Evolutionary conservation across 1,140 invertebrate genomes (phyloP).

Genomic region (Cotesia glomerata): DNA sequence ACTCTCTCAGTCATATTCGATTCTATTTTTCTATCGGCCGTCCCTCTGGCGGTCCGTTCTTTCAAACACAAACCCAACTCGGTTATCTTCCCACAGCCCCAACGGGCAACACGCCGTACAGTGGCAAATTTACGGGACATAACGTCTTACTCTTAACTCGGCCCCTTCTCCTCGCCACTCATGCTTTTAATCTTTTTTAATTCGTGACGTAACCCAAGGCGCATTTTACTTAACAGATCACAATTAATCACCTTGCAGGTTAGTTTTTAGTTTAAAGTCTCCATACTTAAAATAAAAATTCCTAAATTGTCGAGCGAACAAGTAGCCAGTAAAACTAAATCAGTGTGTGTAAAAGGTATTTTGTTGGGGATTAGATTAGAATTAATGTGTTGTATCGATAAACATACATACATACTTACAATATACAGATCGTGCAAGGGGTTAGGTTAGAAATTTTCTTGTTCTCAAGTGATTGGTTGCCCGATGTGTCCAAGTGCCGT

Average conservation of each 20-base stretch:
- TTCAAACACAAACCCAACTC: constrained; percentile 24
- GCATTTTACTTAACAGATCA: background rate
- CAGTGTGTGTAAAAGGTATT: too few relatives aligned
- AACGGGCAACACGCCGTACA: constrained; percentile 27
- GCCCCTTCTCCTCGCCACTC: background rate
- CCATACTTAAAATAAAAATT: too few relatives aligned
- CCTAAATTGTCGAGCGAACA: too few relatives aligned
- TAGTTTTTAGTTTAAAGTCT: background rate
- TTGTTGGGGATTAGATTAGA: too few relatives aligned
- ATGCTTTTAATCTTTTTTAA: constrained; percentile 38
- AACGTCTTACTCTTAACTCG: constrained; percentile 46
- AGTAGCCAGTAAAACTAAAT: too few relatives aligned
- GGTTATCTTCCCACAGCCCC: constrained; percentile 43
- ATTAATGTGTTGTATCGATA: constrained; percentile 1
- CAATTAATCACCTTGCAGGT: too few relatives aligned
- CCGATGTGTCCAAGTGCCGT: constrained; percentile 57
- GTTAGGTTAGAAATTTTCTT: constrained; percentile 24
- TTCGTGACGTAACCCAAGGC: constrained; percentile 38
- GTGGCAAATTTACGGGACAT: constrained; percentile 53
- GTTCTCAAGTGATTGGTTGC: constrained; percentile 45
- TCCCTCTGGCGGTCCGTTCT: constrained; percentile 17
- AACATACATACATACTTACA: background rate
- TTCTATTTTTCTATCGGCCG: background rate
- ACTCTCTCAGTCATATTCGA: background rate
- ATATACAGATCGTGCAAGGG: background rate